Conservation (phyloP, 2,113 vertebrate genomes). For the Trachemys scripta region DNA sequence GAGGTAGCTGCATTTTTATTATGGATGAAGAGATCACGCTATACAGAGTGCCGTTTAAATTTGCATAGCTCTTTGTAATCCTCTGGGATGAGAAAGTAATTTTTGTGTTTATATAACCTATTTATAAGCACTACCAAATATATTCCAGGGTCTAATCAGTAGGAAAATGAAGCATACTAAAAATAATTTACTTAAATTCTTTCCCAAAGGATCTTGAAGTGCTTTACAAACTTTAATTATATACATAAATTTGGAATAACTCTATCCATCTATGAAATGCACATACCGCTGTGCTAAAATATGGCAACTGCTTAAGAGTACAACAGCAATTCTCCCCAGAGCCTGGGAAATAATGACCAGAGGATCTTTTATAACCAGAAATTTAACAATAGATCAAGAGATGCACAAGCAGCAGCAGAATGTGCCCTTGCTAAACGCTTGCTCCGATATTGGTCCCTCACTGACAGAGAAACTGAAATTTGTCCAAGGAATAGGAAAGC, state of each 20-base stretch:
- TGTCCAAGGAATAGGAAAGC: neutral
- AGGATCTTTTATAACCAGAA: neutral
- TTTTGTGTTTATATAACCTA: neutral
- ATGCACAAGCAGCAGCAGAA: neutral
- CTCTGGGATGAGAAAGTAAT: conserved; percentile 21
- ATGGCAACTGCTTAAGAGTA: conserved; percentile 30
- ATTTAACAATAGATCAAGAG: neutral
- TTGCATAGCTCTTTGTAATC: conserved; percentile 34
- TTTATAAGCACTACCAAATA: conserved; percentile 63
- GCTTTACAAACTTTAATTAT: conserved; percentile 31
- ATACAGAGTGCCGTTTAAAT: conserved; percentile 13
- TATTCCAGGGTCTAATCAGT: conserved; percentile 57
- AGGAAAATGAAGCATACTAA: conserved; percentile 65
- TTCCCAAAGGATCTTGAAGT: conserved; percentile 51
- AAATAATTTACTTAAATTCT: conserved; percentile 62
- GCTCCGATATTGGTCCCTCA: neutral
- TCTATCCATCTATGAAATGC: conserved; percentile 41
- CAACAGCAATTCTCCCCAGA: neutral
- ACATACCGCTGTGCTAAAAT: conserved; percentile 2
- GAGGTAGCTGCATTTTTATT: conserved; percentile 45
- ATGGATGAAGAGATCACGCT: neutral
- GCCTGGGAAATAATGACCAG: conserved; percentile 3
- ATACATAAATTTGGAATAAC: conserved; percentile 5
- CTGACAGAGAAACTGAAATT: neutral
- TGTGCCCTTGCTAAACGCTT: neutral